Base-by-base conservation (phyloP, 2,113 vertebrate species). In the Calcarius ornatus region DNA sequence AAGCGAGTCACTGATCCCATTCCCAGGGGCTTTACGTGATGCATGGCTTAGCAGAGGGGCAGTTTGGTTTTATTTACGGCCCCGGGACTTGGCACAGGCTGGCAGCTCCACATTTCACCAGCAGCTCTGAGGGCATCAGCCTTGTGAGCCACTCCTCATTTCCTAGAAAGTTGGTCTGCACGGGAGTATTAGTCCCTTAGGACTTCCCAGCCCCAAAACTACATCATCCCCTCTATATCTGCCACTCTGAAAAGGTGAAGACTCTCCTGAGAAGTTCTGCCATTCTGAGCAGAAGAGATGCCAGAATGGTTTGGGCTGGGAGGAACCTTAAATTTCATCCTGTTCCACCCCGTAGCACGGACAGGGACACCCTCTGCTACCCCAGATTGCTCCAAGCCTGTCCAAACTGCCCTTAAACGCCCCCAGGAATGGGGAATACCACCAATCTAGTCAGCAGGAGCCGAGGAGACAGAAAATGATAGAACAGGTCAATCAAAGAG, bases 111-210 rank as follows among this genome's bases (percentile, higher is more conserved):
- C 5, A 2, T 50, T 50, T 86, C 60, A 31, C 16, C 16, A 9
- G 76, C 7, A 1, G 28, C 50, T 82, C 54, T 1, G 2, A 69
- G 63, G 76, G 23, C 42, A 4, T 20, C 10, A 5, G 70, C 65
- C 54, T 35, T 1, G 0, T 0, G 1, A n/a, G 38, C 45, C 2
- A 5, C 23, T 31, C 33, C 47, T 47, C 1, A 0, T 60, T 56
- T 64, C 56, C 7, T 9, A 5, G 53, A 15, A 47, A 61, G 15
- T 1, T 2, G 12, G 30, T 20, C 31, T 33, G 40, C 57, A 22
- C 1, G 3, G 33, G 27, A 43, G 1, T 1, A 2, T 18, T 15
- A 7, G 12, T 14, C 31, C 16, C 23, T n/a, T 5, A 4, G 38
- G 38, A 5, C 9, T 27, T 53, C 18, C 22, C 42, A 35, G 11